Percentiles rank a stretch among this genome's conserved stretches.
phyloP scores from a whole-genome alignment of 2,888 invertebrate genomes.

The Arctia plantaginis region DNA sequence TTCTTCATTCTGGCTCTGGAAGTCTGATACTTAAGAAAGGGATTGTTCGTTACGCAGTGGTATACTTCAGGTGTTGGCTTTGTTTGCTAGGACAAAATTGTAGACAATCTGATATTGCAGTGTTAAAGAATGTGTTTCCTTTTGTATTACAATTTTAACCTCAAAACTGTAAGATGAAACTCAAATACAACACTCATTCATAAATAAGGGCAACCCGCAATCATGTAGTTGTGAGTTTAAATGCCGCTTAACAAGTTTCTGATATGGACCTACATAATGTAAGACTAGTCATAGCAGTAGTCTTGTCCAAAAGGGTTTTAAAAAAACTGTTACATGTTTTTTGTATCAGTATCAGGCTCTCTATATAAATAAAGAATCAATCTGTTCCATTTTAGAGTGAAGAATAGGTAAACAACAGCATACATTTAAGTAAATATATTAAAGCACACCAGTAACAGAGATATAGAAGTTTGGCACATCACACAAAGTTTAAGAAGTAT shows the following conservation, averaged over 20 bases:
- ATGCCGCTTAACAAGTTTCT: background rate
- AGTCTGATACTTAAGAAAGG: background rate
- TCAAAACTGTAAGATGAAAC: background rate
- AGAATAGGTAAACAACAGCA: background rate
- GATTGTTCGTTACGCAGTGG: constrained; percentile 4
- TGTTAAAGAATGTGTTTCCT: background rate
- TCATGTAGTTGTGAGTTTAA: background rate
- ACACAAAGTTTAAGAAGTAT: background rate
- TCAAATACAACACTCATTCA: background rate
- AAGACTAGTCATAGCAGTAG: background rate
- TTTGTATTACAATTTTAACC: background rate
- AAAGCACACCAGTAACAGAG: background rate
- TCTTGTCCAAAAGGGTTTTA: background rate
- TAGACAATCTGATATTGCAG: background rate
- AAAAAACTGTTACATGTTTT: background rate
- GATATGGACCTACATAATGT: background rate
- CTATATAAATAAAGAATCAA: background rate
- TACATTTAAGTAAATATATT: background rate
- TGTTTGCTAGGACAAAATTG: constrained; percentile 14
- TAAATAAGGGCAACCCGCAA: background rate
- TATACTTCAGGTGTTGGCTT: background rate
- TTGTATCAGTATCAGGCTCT: background rate
- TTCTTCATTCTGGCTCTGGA: constrained; percentile 5
- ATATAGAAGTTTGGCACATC: background rate
- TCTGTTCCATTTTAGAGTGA: background rate